Evolutionary conservation across 2,888 invertebrate genomes (phyloP).

Genomic region (Epirrhoe tristata): DNA sequence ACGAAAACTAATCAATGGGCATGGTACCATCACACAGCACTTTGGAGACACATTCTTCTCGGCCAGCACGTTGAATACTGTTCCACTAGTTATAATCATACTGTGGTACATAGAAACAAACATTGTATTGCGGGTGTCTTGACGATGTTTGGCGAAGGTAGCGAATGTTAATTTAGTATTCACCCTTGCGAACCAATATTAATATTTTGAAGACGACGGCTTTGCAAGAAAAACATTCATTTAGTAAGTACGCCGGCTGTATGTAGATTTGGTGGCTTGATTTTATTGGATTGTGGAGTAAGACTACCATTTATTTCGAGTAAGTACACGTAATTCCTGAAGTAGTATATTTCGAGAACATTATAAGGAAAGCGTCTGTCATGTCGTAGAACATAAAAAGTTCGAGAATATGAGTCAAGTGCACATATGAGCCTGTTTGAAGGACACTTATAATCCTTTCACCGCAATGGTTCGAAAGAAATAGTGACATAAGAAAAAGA

Average conservation of each 20-base stretch:
- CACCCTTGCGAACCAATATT: conserved; percentile 78
- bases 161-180: conserved; percentile 84
- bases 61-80: neutral
- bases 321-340: neutral
- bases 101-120: conserved; percentile 73
- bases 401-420: no score
- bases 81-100: conserved; percentile 15
- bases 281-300: conserved; percentile 14
- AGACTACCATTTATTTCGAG: neutral
- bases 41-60: no score
- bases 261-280: conserved; percentile 32
- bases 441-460: no score
- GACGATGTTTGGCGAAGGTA: conserved; percentile 80
- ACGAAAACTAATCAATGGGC: no score
- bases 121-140: conserved; percentile 83
- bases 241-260: conserved; percentile 44
- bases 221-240: conserved; percentile 61
- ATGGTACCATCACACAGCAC: no score
- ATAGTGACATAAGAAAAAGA: no score
- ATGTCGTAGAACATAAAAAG: no score
- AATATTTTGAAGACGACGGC: conserved; percentile 69
- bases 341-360: neutral
- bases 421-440: no score
- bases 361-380: no score
- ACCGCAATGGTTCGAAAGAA: no score